These are phyloP conservation scores for Ochropleura plecta DNA, from an alignment of 2,888 invertebrate genomes.

Conservation along the genomic window DNA sequence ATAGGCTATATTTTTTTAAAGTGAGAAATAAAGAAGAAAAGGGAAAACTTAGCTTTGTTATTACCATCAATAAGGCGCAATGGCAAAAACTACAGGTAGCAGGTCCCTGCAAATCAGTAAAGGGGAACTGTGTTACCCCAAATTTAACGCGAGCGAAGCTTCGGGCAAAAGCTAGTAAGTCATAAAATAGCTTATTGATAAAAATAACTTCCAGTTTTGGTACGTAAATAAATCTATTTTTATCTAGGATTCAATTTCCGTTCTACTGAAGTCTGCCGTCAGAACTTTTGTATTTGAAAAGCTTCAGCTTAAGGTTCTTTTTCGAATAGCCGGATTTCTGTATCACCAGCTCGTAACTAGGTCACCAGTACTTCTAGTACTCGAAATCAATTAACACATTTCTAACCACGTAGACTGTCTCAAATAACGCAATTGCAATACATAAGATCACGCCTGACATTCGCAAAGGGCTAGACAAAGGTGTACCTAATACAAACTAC, in stretches of 20 bases:
- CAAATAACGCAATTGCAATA: background rate
- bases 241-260: conserved; percentile 1
- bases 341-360: conserved; percentile 1
- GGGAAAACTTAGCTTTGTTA: no score
- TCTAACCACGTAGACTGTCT: background rate
- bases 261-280: background rate
- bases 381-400: conserved; percentile 7
- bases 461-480: no score
- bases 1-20: no score
- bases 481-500: no score
- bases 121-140: no score
- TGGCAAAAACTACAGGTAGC: no score
- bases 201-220: background rate
- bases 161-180: no score
- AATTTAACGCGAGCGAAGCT: no score
- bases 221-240: background rate
- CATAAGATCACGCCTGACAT: no score
- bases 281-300: conserved; percentile 1
- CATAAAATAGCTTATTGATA: background rate
- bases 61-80: no score
- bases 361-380: background rate
- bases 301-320: background rate
- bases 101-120: no score
- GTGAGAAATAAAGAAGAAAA: no score
- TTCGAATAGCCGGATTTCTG: background rate